Conservation (phyloP, 1,140 invertebrate genomes). For the Panulirus ornatus region DNA sequence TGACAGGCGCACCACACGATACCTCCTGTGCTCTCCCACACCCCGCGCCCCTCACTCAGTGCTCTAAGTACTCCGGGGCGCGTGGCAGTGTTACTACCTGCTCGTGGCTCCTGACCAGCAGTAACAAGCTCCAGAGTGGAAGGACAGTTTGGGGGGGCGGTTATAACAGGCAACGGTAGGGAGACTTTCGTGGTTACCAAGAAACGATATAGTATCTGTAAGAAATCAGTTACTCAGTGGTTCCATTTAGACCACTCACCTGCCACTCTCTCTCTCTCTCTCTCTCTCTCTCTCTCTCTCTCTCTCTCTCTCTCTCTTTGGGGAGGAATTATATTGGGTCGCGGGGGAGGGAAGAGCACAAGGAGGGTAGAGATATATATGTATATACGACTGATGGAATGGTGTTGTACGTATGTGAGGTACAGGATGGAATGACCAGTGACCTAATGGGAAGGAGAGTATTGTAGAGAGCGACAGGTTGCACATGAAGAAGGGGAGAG, state of each 20-base stretch:
- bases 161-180: too few relatives aligned
- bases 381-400: neutral
- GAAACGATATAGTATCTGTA: too few relatives aligned
- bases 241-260: neutral
- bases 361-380: neutral
- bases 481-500: neutral
- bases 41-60: too few relatives aligned
- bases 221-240: neutral
- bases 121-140: neutral
- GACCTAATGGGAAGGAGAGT: neutral
- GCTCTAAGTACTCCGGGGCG: neutral
- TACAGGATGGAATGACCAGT: neutral
- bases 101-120: neutral
- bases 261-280: slow-evolving; percentile 19
- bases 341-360: neutral
- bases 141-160: too few relatives aligned
- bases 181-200: neutral
- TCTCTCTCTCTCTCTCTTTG: neutral
- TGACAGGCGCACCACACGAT: too few relatives aligned
- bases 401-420: too few relatives aligned
- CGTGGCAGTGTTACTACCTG: neutral
- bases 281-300: neutral
- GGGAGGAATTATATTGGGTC: neutral
- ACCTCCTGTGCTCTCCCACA: too few relatives aligned
- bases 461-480: neutral